Conservation (phyloP, 35 echinoderm and acorn worm genomes). For the Nesometra sesokonis region DNA sequence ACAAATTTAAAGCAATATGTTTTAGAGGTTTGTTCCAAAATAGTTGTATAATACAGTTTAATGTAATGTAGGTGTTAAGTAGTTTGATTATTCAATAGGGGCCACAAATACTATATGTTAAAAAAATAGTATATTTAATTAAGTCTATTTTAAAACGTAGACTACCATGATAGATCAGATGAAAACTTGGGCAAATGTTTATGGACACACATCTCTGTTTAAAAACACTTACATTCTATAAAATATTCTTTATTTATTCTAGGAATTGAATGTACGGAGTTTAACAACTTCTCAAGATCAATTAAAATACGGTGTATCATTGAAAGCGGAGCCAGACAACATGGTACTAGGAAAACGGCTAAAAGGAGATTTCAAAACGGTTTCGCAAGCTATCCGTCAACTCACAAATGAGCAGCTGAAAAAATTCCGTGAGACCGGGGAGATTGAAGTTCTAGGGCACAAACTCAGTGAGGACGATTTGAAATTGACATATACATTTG, state of each 20-base stretch:
- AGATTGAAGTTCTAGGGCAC: constrained; percentile 83
- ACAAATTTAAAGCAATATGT: constrained; percentile 80
- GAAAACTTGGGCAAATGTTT: neutral
- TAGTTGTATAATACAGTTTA: too few relatives aligned
- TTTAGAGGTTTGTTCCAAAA: constrained; percentile 43
- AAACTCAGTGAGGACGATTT: constrained; percentile 56
- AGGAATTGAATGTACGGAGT: constrained; percentile 81
- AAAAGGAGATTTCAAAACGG: constrained; percentile 77
- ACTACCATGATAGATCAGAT: too few relatives aligned
- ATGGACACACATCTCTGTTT: too few relatives aligned
- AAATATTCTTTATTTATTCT: neutral
- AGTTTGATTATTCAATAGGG: too few relatives aligned
- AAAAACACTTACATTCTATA: too few relatives aligned
- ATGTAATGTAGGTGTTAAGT: too few relatives aligned
- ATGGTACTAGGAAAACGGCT: constrained; percentile 79
- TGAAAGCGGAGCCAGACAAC: constrained; percentile 84
- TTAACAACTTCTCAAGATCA: constrained; percentile 89
- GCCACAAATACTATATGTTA: too few relatives aligned
- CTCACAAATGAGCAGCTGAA: constrained; percentile 76
- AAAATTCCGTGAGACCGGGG: constrained; percentile 46
- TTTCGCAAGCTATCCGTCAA: constrained; percentile 46
- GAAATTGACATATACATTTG: constrained; percentile 63
- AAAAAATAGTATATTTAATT: too few relatives aligned
- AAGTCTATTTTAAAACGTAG: neutral
- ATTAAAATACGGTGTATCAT: constrained; percentile 65